Conservation (phyloP, 2,888 invertebrate genomes). For the Epirrhoe alternata region DNA sequence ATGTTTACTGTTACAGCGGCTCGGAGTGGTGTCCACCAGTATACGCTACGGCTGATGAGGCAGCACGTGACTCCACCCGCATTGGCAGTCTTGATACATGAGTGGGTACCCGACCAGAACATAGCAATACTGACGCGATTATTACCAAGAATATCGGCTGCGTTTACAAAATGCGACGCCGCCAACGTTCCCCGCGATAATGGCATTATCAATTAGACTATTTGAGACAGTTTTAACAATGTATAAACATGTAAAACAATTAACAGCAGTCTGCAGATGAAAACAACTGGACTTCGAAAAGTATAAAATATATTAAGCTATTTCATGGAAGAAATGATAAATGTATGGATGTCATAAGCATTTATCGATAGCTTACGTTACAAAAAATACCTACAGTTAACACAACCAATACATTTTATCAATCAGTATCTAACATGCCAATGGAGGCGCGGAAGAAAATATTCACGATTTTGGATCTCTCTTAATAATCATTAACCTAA, state of each 20-base stretch:
- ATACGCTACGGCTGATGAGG: slow-evolving; percentile 15
- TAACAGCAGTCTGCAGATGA: slow-evolving; percentile 30
- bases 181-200: slow-evolving; percentile 22
- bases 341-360: slow-evolving; percentile 29
- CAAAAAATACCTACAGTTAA: slow-evolving; percentile 28
- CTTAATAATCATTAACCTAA: slow-evolving; percentile 25
- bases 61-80: slow-evolving; percentile 28
- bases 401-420: slow-evolving; percentile 33
- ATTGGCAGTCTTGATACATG: slow-evolving; percentile 39
- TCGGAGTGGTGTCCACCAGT: slow-evolving; percentile 17
- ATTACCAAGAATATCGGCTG: slow-evolving; percentile 21
- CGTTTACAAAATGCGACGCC: slow-evolving; percentile 24
- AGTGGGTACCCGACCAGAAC: slow-evolving; percentile 38
- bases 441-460: slow-evolving; percentile 19
- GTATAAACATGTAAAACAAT: slow-evolving; percentile 35
- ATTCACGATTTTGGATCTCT: slow-evolving; percentile 22
- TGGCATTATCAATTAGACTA: slow-evolving; percentile 28
- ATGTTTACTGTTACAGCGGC: slow-evolving; percentile 25
- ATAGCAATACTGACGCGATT: slow-evolving; percentile 25
- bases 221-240: slow-evolving; percentile 32
- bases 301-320: slow-evolving; percentile 26
- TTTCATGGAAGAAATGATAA: slow-evolving; percentile 32
- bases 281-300: slow-evolving; percentile 27
- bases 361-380: slow-evolving; percentile 21
- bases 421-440: slow-evolving; percentile 19